Evolutionary conservation across 2,797 vertebrate genomes (phyloP).

Genomic region (Urocyon cinereoargenteus): DNA sequence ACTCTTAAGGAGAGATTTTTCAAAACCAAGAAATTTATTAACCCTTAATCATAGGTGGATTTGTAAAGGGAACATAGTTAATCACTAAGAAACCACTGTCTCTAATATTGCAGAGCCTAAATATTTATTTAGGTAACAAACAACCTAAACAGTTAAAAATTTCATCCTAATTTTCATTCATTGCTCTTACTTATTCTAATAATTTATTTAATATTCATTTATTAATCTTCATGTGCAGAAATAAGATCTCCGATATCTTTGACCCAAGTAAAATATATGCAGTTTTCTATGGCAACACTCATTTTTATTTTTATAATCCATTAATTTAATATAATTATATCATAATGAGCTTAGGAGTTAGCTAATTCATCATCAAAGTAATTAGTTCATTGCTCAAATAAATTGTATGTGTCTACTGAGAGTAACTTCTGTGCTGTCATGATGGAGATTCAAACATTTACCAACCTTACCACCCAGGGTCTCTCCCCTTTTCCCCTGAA

Average conservation of each 20-base stretch:
- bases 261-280: slow-evolving; percentile 33
- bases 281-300: slow-evolving; percentile 16
- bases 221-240: slow-evolving; percentile 9
- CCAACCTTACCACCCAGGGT: not conserved
- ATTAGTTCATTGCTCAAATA: slow-evolving; percentile 41
- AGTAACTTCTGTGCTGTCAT: not conserved
- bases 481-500: rapidly evolving
- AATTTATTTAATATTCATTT: slow-evolving; percentile 39
- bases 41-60: not conserved
- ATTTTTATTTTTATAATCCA: slow-evolving; percentile 69
- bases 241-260: slow-evolving; percentile 36
- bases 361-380: slow-evolving; percentile 60
- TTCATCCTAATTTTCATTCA: not conserved
- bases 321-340: slow-evolving; percentile 66
- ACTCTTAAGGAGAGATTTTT: slow-evolving; percentile 4
- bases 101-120: not conserved
- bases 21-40: slow-evolving; percentile 13
- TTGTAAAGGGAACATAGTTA: not conserved
- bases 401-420: not conserved
- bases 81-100: not conserved
- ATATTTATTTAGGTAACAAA: slow-evolving; percentile 2
- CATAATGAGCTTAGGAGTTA: slow-evolving; percentile 16
- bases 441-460: rapidly evolving
- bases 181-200: slow-evolving; percentile 30
- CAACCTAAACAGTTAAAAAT: not conserved